phyloP scores from a whole-genome alignment of 1,140 invertebrate genomes.

The Trialeurodes vaporariorum region DNA sequence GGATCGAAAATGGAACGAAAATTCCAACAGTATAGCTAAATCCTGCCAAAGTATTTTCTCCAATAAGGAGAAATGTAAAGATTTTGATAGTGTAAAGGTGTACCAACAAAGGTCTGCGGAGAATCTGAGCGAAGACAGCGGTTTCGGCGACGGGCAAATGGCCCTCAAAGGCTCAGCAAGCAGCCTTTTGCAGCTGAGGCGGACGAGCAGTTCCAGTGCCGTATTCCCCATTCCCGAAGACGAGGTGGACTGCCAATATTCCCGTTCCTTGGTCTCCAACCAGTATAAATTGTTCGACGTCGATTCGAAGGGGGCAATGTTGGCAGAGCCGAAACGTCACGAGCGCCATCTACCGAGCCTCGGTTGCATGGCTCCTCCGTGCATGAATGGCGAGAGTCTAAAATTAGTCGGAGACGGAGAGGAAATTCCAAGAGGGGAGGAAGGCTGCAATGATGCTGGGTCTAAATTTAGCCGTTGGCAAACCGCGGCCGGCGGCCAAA shows the following conservation, averaged over 20 bases:
- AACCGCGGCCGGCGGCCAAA: neutral
- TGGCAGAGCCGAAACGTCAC: neutral
- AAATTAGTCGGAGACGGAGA: slow-evolving; percentile 27
- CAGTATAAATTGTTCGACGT: too few relatives aligned
- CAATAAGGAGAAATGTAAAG: slow-evolving; percentile 23
- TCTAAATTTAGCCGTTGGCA: neutral
- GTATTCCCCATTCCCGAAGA: slow-evolving; percentile 12
- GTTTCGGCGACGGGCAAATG: slow-evolving; percentile 47
- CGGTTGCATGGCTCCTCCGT: neutral
- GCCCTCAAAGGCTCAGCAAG: neutral
- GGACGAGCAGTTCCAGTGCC: neutral
- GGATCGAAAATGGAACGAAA: slow-evolving; percentile 12
- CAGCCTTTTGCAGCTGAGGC: neutral
- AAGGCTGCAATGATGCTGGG: slow-evolving; percentile 2
- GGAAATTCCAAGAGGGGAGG: slow-evolving; percentile 20
- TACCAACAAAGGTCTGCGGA: slow-evolving; percentile 45
- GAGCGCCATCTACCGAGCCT: too few relatives aligned
- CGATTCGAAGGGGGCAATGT: too few relatives aligned
- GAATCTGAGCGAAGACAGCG: slow-evolving; percentile 61
- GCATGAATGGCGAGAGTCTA: slow-evolving; percentile 21
- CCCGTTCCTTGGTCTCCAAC: neutral
- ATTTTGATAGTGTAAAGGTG: slow-evolving; percentile 7
- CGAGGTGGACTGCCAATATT: slow-evolving; percentile 1
- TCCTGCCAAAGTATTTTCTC: too few relatives aligned
- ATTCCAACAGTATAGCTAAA: too few relatives aligned